phyloP scores from a whole-genome alignment of 2,797 vertebrate species.

The Sibirionetta formosa region DNA sequence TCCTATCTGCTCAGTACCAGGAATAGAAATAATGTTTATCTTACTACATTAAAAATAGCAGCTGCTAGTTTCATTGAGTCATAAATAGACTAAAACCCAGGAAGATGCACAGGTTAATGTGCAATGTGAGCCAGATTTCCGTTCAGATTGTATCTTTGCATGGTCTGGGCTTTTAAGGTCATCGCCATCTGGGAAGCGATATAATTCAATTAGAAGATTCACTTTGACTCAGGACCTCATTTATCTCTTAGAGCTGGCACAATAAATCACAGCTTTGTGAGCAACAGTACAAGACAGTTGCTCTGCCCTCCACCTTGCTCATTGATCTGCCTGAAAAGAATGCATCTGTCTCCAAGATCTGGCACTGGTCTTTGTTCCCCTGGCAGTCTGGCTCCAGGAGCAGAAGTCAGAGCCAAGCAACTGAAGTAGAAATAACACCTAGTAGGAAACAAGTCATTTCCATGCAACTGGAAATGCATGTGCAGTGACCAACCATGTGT shows the following conservation, averaged over 20 bases:
- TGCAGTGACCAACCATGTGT: neutral
- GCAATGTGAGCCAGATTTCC: neutral
- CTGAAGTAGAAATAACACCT: slow-evolving; percentile 4
- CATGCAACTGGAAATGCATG: neutral
- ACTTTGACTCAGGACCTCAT: neutral
- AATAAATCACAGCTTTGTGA: neutral
- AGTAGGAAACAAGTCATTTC: neutral
- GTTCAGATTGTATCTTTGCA: neutral
- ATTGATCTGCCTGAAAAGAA: neutral
- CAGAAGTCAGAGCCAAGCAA: neutral
- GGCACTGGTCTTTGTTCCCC: neutral
- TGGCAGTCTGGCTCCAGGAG: neutral
- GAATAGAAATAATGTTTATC: neutral
- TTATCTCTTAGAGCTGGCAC: neutral
- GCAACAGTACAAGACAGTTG: neutral
- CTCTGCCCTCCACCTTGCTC: neutral
- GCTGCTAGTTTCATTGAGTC: neutral
- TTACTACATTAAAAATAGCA: neutral
- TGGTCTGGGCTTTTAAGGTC: neutral
- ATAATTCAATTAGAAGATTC: slow-evolving; percentile 3
- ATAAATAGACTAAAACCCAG: neutral
- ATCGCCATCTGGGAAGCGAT: neutral
- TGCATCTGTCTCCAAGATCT: neutral
- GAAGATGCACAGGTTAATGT: neutral
- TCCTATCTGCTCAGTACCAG: neutral